Evolutionary conservation across 2,888 invertebrate species (phyloP).

Genomic region (Dicroscelio sp.): DNA sequence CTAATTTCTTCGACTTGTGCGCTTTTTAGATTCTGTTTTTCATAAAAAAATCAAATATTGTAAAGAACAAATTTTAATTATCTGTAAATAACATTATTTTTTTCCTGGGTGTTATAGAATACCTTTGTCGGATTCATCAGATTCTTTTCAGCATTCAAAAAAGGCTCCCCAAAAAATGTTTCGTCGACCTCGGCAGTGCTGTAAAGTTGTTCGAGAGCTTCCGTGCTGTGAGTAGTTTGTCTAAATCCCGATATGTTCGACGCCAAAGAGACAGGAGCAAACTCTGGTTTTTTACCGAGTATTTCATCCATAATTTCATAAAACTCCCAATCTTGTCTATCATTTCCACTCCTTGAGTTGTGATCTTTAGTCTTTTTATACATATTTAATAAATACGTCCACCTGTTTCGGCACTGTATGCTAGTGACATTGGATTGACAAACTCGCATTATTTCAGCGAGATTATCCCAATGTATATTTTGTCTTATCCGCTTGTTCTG

Average conservation of each 20-base stretch:
- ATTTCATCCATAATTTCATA: slow-evolving; percentile 27
- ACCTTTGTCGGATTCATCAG: too few species aligned
- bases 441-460: neutral
- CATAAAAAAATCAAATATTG: too few species aligned
- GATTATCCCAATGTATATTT: neutral
- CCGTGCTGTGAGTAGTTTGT: neutral
- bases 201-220: neutral
- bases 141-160: neutral
- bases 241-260: slow-evolving; percentile 28
- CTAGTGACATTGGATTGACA: neutral
- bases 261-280: slow-evolving; percentile 31
- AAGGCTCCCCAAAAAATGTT: neutral
- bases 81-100: too few species aligned
- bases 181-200: neutral
- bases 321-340: slow-evolving; percentile 24
- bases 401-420: slow-evolving; percentile 4
- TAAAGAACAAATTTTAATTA: too few species aligned
- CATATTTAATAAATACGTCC: slow-evolving; percentile 13
- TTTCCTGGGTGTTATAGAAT: too few species aligned
- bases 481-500: neutral
- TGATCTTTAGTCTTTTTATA: slow-evolving; percentile 19
- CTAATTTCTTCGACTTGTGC: neutral
- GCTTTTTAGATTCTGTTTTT: too few species aligned
- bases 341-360: slow-evolving; percentile 30
- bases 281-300: slow-evolving; percentile 29